Evolutionary conservation across 2,888 invertebrate species (phyloP), one percentile per base, ranked within the genome.

Genomic region (Aelia acuminata): DNA sequence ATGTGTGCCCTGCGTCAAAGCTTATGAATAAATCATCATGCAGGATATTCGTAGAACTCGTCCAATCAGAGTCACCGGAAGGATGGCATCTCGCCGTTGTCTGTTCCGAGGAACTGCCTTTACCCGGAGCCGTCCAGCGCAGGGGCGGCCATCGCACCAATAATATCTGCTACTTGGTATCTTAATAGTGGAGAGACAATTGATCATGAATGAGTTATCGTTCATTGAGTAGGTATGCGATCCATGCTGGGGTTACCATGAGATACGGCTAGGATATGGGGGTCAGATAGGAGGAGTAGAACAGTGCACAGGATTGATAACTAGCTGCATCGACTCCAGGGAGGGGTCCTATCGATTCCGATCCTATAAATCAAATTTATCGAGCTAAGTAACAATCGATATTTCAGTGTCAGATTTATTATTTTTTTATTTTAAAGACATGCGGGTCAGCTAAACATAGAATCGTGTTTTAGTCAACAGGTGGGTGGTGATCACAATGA

Each of bases 11-110:
- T 80, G 80, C 80, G 80, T 80, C 80, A 43, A 80, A 5, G 43
- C 80, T 80, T 80, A 80, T 80, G 80, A 80, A 80, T 80, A 43
- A 80, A 80, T 80, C 80, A 80, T 39, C n/a, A 80, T 43, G 43
- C n/a, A 15, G 43, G 43, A 47, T 43, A 80, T 80, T 80, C 80
- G 80, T 43, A 80, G 80, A 80, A 80, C 43, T 43, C 80, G 80
- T 80, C 80, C 80, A 39, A 80, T 80, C 80, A 43, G 63, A 70
- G 63, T 70, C 63, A 70, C 63, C 63, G 63, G 63, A 70, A 70
- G 63, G 63, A 70, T 70, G 63, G 63, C 63, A 70, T 70, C 57
- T 57, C 63, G 18, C 1, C 35, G 57, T 26, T 20, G 63, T 35
- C 31, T 70, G 63, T 70, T 70, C 63, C 63, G 63, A 70, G 63